Evolutionary conservation across 2,797 vertebrate species (phyloP).

Genomic region (Masticophis lateralis): DNA sequence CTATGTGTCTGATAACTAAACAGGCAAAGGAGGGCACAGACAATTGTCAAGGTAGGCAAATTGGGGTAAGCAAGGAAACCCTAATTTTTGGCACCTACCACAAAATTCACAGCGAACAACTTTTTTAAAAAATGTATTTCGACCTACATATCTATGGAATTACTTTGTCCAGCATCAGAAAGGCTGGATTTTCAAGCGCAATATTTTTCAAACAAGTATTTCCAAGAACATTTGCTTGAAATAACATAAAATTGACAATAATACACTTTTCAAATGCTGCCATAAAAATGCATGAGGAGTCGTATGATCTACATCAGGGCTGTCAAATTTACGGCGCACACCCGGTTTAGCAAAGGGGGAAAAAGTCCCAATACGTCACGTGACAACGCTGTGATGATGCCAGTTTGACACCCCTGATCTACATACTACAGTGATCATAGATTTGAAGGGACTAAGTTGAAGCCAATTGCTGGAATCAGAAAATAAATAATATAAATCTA

Average conservation of each 20-base stretch:
- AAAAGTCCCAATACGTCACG: too few relatives aligned
- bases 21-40: background rate
- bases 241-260: background rate
- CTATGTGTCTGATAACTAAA: background rate
- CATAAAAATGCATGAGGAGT: background rate
- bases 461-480: background rate
- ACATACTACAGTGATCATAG: background rate
- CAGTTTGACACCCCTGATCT: background rate
- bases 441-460: background rate
- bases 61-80: background rate
- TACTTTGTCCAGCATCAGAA: background rate
- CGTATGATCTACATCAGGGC: background rate
- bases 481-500: background rate
- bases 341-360: too few relatives aligned
- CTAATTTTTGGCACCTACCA: background rate
- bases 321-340: too few relatives aligned
- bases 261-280: background rate
- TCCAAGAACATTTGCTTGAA: background rate
- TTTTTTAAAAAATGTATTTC: background rate
- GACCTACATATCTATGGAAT: background rate
- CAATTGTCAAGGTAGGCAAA: background rate
- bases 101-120: background rate
- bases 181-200: background rate
- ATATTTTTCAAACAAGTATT: background rate
- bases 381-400: rapidly evolving